These are phyloP conservation scores for Eulemur rubriventer DNA, from an alignment of 2,797 vertebrate genomes.

Conservation along the genomic window DNA sequence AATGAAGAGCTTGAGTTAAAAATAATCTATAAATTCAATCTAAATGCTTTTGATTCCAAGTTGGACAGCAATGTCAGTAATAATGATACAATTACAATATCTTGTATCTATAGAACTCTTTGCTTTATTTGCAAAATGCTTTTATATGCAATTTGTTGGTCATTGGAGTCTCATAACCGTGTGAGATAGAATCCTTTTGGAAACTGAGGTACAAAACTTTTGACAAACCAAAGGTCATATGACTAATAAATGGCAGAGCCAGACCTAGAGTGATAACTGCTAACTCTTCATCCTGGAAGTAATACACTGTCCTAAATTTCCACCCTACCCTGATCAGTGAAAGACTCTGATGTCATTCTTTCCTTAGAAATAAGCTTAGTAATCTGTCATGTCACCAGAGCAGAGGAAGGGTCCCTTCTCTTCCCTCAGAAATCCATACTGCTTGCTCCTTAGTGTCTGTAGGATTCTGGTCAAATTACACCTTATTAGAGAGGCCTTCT, in stretches of 20 bases:
- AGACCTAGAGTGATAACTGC: background rate
- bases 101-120: background rate
- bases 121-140: background rate
- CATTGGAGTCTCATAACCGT: background rate
- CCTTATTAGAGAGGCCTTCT: background rate
- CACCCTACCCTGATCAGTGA: background rate
- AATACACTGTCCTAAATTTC: background rate
- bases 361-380: background rate
- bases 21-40: background rate
- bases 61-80: background rate
- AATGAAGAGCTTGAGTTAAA: background rate
- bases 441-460: background rate
- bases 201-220: background rate
- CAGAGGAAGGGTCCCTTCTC: slow-evolving; percentile 86
- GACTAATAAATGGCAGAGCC: background rate
- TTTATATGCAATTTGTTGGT: background rate
- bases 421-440: slow-evolving; percentile 1
- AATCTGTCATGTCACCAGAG: slow-evolving; percentile 29
- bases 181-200: background rate
- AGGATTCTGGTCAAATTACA: background rate
- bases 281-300: background rate
- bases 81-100: background rate
- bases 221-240: background rate
- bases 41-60: background rate
- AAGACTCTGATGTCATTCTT: background rate